These are phyloP conservation scores for Pharmacophagus antenor DNA, from an alignment of 2,888 invertebrate genomes.

Conservation along the genomic window DNA sequence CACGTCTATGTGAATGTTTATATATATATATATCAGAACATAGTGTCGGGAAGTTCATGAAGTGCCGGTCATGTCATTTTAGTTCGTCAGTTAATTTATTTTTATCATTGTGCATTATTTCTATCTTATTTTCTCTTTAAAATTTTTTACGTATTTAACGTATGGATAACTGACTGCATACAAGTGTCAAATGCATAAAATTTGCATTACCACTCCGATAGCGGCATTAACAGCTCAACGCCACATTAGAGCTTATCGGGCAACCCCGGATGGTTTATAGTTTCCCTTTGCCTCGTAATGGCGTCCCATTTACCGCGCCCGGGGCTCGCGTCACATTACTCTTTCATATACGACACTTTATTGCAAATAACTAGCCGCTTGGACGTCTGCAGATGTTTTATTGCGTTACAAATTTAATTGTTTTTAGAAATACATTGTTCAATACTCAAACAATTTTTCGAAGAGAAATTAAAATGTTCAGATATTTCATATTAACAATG, in stretches of 20 bases:
- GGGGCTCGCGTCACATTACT: conserved; percentile 17
- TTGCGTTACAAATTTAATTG: background rate
- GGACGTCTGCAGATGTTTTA: conserved; percentile 10
- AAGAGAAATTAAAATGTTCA: no score
- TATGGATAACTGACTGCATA: conserved; percentile 29
- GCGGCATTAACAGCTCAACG: conserved; percentile 40
- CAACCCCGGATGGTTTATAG: conserved; percentile 46
- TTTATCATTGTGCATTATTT: no score
- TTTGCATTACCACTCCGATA: conserved; percentile 37
- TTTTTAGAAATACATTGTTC: background rate
- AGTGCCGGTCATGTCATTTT: no score
- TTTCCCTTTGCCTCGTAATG: conserved; percentile 43
- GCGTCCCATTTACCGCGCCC: conserved; percentile 33
- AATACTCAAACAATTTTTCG: no score
- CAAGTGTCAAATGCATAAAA: conserved; percentile 37
- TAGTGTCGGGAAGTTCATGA: no score
- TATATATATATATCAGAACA: no score
- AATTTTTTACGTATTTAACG: no score
- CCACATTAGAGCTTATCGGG: conserved; percentile 48
- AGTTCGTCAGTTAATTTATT: no score
- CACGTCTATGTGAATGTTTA: no score
- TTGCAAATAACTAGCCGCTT: conserved; percentile 13
- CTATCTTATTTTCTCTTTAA: no score
- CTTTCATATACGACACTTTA: conserved; percentile 17
- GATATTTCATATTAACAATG: no score